Percentiles rank a stretch among this genome's conserved stretches.
Conservation (phyloP, 2,113 vertebrate species). For the Geothlypis trichas region DNA sequence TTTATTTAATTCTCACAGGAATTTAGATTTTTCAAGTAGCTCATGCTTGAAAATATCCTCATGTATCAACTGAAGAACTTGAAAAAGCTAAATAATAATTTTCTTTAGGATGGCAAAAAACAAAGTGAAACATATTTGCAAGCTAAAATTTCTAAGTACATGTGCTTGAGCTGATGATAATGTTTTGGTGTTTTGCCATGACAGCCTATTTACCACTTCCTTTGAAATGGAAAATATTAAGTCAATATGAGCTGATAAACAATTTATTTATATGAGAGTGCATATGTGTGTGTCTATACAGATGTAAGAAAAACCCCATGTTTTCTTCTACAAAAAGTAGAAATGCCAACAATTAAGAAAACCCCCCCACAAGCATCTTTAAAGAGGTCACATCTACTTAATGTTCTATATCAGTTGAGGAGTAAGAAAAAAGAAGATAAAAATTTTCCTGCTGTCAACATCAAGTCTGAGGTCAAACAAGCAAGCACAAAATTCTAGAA, state of each 20-base stretch:
- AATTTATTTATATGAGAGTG: background rate
- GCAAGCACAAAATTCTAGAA: background rate
- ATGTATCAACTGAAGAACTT: slow-evolving; percentile 43
- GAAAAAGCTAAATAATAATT: slow-evolving; percentile 45
- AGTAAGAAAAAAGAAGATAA: background rate
- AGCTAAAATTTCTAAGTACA: slow-evolving; percentile 37
- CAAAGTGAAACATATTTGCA: slow-evolving; percentile 38
- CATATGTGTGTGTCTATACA: background rate
- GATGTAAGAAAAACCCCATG: background rate
- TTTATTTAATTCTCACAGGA: slow-evolving; percentile 44
- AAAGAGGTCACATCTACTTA: background rate
- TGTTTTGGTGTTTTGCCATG: slow-evolving; percentile 34
- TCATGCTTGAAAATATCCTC: slow-evolving; percentile 46
- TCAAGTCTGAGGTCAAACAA: background rate
- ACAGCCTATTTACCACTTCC: background rate
- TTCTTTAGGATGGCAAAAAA: slow-evolving; percentile 33
- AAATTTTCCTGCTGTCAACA: background rate
- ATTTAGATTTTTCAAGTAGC: slow-evolving; percentile 21
- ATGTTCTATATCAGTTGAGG: background rate
- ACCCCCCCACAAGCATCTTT: background rate
- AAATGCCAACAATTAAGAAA: background rate
- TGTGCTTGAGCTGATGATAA: slow-evolving; percentile 37
- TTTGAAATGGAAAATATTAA: slow-evolving; percentile 25
- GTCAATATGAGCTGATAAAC: slow-evolving; percentile 25
- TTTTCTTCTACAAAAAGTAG: background rate